Evolutionary conservation across 2,797 vertebrate genomes (phyloP).

Genomic region (Falco concolor): DNA sequence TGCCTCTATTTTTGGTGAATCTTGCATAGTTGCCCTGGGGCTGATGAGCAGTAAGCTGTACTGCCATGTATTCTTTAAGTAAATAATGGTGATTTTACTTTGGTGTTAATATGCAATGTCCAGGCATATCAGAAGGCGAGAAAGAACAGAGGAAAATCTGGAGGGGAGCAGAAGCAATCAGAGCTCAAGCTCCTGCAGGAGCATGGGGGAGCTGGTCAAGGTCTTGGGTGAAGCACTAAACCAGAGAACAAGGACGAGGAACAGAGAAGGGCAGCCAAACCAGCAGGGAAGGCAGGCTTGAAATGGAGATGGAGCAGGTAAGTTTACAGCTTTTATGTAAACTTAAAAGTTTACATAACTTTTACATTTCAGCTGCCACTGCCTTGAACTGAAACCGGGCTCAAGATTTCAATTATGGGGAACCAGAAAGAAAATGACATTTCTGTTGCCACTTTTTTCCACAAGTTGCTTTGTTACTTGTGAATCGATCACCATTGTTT

Average conservation of each 20-base stretch:
- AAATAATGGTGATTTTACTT: not conserved
- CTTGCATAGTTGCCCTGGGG: not conserved
- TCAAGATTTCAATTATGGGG: not conserved
- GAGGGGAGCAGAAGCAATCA: not conserved
- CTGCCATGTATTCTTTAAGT: not conserved
- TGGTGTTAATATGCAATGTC: rapidly evolving
- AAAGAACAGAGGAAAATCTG: not conserved
- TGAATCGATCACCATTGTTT: not conserved
- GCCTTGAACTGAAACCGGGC: not conserved
- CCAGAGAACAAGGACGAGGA: not conserved
- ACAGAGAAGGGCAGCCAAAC: not conserved
- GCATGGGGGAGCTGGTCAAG: not conserved
- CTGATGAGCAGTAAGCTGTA: not conserved
- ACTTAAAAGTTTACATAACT: no score
- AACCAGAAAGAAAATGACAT: not conserved
- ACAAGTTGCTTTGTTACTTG: not conserved
- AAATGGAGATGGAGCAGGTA: not conserved
- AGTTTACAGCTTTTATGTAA: not conserved
- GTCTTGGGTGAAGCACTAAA: not conserved
- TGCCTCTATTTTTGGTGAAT: not conserved
- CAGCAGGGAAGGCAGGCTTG: not conserved
- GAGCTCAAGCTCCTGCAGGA: not conserved
- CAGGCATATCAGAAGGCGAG: not conserved
- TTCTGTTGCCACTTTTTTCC: not conserved
- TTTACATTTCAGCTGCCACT: not conserved